phyloP scores from a whole-genome alignment of 2,113 vertebrate species.

The Anoplopoma fimbria region DNA sequence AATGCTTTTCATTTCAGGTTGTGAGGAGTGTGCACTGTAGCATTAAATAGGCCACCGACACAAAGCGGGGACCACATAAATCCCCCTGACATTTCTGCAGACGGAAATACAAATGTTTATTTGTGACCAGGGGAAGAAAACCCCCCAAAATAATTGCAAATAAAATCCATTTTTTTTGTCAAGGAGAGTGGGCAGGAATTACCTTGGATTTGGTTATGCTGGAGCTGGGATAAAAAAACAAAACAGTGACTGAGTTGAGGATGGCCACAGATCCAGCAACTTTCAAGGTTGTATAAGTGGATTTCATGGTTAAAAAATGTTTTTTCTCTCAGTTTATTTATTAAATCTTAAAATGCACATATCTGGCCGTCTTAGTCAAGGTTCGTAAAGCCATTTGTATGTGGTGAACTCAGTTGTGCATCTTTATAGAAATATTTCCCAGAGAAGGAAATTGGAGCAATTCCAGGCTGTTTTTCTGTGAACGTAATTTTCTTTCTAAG shows the following conservation, averaged over 20 bases:
- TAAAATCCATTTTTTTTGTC: constrained; percentile 13
- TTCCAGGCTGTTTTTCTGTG: constrained; percentile 20
- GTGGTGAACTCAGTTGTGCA: constrained; percentile 28
- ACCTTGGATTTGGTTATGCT: constrained; percentile 8
- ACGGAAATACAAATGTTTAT: constrained; percentile 68
- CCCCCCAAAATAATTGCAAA: constrained; percentile 26
- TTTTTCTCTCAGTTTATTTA: constrained; percentile 14
- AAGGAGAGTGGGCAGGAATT: constrained; percentile 25
- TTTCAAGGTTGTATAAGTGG: not conserved
- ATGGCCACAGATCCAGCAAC: not conserved
- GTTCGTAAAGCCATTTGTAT: constrained; percentile 8
- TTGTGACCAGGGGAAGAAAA: constrained; percentile 35
- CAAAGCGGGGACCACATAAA: constrained; percentile 62
- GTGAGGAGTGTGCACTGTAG: constrained; percentile 61
- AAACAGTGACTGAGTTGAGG: not conserved
- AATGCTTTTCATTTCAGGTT: constrained; percentile 43
- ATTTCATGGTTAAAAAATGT: constrained; percentile 4
- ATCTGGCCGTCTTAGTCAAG: not conserved
- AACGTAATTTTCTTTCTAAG: constrained; percentile 16
- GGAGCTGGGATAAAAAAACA: not conserved
- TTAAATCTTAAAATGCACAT: constrained; percentile 6
- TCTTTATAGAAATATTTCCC: constrained; percentile 19
- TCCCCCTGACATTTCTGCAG: constrained; percentile 64
- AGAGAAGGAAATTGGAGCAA: not conserved
- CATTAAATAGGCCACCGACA: constrained; percentile 70